Conservation (phyloP, 2,797 vertebrate genomes). For the Sorex maritimensis region DNA sequence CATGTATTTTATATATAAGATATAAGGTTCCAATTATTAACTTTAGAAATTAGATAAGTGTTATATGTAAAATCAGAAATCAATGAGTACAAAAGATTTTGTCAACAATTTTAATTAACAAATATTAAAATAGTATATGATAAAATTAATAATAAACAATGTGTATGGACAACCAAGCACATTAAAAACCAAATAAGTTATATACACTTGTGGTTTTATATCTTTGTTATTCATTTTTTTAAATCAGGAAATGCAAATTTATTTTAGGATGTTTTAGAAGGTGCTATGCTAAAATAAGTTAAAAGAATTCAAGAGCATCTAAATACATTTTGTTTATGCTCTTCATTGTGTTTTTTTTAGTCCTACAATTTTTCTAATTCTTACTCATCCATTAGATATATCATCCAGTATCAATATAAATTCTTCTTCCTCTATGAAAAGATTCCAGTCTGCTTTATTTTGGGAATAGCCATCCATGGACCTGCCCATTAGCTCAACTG, state of each 20-base stretch:
- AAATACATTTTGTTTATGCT: not conserved
- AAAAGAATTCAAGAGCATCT: constrained; percentile 44
- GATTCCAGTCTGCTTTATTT: not conserved
- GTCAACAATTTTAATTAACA: constrained; percentile 27
- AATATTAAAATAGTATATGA: not conserved
- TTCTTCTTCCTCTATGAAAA: not conserved
- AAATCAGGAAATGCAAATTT: not conserved
- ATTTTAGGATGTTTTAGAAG: not conserved
- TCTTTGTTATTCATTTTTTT: not conserved
- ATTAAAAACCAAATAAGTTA: not conserved
- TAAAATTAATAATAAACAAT: not conserved
- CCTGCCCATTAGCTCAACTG: not conserved
- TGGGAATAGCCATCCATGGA: not conserved
- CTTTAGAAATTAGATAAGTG: not conserved
- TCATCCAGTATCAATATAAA: not conserved
- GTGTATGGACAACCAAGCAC: not conserved
- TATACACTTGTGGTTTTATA: not conserved
- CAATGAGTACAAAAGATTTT: not conserved
- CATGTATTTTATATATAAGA: not conserved
- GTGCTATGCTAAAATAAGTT: not conserved
- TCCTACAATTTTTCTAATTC: not conserved
- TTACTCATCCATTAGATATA: not conserved
- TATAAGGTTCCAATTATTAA: not conserved
- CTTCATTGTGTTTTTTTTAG: not conserved
- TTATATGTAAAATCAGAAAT: constrained; percentile 9